Conservation (phyloP, 2,113 vertebrate species). For the Oncorhynchus keta region DNA sequence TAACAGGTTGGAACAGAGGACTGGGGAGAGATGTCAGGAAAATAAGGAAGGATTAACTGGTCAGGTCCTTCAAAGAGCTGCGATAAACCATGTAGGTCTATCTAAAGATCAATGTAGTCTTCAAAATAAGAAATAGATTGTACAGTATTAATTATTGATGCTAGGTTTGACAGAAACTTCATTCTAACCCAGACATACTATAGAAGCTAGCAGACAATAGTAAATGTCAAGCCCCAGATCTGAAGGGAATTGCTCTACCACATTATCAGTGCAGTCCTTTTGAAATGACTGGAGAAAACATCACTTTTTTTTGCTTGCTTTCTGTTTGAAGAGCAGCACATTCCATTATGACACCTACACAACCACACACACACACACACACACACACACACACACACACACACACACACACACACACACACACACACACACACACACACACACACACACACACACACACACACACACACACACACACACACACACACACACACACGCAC, state of each 20-base stretch:
- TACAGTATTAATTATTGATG: neutral
- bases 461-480: neutral
- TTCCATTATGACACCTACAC: constrained; percentile 10
- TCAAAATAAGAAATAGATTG: neutral
- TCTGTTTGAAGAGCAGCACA: neutral
- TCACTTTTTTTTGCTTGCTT: constrained; percentile 28
- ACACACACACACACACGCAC: no score
- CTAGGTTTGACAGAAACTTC: neutral
- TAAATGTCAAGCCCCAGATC: constrained; percentile 8
- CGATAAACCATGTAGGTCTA: neutral
- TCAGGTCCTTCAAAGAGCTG: neutral
- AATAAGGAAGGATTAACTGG: neutral
- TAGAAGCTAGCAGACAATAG: constrained; percentile 41
- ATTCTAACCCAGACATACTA: constrained; percentile 24
- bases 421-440: neutral
- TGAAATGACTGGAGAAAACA: constrained; percentile 27
- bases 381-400: neutral
- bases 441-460: no score
- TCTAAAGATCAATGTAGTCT: neutral
- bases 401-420: neutral
- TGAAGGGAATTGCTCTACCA: constrained; percentile 43
- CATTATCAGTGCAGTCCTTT: constrained; percentile 42
- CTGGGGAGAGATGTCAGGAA: neutral
- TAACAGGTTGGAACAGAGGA: constrained; percentile 6
- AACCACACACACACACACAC: constrained; percentile 11